Conservation (phyloP, 2,888 invertebrate genomes). For the Ptychoptera albimana region DNA sequence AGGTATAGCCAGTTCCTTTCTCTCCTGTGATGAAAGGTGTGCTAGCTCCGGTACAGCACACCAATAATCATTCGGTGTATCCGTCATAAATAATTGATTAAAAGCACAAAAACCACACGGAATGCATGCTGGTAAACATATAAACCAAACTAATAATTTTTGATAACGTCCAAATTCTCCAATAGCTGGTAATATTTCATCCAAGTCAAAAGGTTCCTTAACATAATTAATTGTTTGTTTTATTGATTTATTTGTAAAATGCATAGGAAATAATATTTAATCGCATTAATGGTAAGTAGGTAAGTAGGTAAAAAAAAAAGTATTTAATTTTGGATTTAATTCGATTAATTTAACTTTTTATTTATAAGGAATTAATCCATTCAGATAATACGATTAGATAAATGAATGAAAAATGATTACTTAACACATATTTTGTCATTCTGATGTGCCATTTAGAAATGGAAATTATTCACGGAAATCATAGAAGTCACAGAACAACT, state of each 20-base stretch:
- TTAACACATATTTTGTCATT: too few species aligned
- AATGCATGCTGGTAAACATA: constrained; percentile 77
- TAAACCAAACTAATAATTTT: constrained; percentile 66
- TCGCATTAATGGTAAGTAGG: too few species aligned
- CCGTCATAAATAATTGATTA: constrained; percentile 88
- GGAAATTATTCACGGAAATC: too few species aligned
- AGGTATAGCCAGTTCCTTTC: constrained; percentile 51
- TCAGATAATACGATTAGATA: too few species aligned
- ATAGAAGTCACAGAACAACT: too few species aligned
- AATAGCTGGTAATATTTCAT: constrained; percentile 67
- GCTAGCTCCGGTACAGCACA: constrained; percentile 56
- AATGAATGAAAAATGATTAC: too few species aligned
- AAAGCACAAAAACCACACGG: constrained; percentile 87
- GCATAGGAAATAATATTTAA: too few species aligned
- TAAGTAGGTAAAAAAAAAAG: too few species aligned
- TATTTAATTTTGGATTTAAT: too few species aligned
- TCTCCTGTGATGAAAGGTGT: constrained; percentile 36
- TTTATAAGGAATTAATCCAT: too few species aligned
- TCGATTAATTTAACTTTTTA: too few species aligned
- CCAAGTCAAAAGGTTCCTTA: constrained; percentile 49
- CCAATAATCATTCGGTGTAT: constrained; percentile 73
- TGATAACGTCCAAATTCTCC: constrained; percentile 86
- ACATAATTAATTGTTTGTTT: neutral
- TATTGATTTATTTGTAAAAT: neutral
- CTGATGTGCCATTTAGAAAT: too few species aligned